These are phyloP conservation scores for Trachelus stipa DNA, from an alignment of 2,888 invertebrate species.

Conservation along the genomic window DNA sequence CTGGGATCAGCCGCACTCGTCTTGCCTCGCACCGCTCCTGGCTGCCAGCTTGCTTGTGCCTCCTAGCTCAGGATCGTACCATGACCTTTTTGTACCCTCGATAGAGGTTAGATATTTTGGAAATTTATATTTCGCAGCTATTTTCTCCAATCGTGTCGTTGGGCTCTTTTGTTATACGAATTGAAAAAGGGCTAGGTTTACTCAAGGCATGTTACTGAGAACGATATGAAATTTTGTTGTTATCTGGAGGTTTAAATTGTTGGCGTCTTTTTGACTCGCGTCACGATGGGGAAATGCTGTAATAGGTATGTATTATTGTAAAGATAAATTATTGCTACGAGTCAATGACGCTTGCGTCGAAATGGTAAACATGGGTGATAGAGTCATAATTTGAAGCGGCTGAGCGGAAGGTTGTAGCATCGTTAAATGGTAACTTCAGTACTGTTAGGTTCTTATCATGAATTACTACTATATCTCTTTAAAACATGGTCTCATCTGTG, in stretches of 20 bases:
- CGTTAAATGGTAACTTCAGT: neutral
- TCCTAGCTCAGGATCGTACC: neutral
- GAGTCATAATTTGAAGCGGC: neutral
- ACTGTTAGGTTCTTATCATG: neutral
- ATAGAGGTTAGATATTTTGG: neutral
- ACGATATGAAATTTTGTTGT: neutral
- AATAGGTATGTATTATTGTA: neutral
- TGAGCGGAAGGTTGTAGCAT: neutral
- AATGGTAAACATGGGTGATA: neutral
- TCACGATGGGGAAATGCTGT: neutral
- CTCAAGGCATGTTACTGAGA: neutral
- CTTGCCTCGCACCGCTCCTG: constrained; percentile 35
- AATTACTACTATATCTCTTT: neutral
- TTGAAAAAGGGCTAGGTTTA: neutral
- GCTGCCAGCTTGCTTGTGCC: constrained; percentile 46
- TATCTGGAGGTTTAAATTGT: neutral
- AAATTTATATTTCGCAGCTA: neutral
- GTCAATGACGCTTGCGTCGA: neutral
- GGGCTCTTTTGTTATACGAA: neutral
- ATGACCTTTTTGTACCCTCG: neutral
- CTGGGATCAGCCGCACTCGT: constrained; percentile 26
- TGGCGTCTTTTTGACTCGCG: neutral
- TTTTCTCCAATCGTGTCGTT: neutral
- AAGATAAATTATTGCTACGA: neutral
- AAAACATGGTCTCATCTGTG: neutral